Evolutionary conservation across 2,888 invertebrate genomes (phyloP).

Genomic region (Microplitis manilae): DNA sequence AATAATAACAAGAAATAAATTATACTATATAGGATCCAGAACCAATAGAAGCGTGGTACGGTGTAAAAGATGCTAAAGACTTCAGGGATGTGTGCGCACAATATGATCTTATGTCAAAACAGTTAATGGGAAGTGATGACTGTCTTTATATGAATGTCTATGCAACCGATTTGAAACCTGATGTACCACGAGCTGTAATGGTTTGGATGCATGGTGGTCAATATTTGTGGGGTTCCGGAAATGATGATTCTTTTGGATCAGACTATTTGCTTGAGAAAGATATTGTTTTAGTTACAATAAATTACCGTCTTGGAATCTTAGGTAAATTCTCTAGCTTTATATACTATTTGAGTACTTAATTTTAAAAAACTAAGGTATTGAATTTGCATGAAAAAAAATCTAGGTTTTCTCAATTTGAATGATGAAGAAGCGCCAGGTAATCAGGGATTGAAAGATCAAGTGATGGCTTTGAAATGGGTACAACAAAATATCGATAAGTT

Average conservation of each 20-base stretch:
- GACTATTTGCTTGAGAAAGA: constrained; percentile 55
- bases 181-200: constrained; percentile 49
- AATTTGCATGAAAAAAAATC: not conserved
- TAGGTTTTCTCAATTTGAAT: constrained; percentile 52
- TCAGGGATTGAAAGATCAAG: constrained; percentile 71
- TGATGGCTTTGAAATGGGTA: constrained; percentile 59
- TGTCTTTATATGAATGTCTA: constrained; percentile 50
- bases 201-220: constrained; percentile 53
- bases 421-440: constrained; percentile 57
- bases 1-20: too few species aligned
- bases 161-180: constrained; percentile 44
- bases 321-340: constrained; percentile 49
- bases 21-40: constrained; percentile 56
- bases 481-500: too few species aligned
- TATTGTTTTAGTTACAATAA: constrained; percentile 52
- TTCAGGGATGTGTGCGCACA: constrained; percentile 52
- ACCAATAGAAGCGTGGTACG: constrained; percentile 58
- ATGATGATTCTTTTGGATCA: constrained; percentile 42
- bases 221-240: constrained; percentile 43
- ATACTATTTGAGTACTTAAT: too few species aligned
- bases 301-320: constrained; percentile 56
- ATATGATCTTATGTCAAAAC: constrained; percentile 46
- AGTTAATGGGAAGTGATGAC: constrained; percentile 51
- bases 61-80: constrained; percentile 54
- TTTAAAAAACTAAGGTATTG: too few species aligned